These are phyloP conservation scores for Sebastes minor DNA, from an alignment of 2,797 vertebrate species.

Conservation along the genomic window DNA sequence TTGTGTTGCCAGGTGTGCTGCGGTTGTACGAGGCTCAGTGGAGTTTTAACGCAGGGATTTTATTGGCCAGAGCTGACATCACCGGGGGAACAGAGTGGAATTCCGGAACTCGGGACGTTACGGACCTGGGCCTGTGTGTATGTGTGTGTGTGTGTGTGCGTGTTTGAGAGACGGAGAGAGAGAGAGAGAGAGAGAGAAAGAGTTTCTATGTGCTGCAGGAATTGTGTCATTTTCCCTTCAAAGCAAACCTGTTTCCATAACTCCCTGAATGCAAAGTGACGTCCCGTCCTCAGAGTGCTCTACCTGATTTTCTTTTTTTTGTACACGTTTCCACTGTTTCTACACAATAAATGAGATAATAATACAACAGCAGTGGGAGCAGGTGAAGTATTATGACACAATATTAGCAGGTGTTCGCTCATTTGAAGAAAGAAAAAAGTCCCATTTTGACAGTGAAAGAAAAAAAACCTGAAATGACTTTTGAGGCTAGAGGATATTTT, in stretches of 20 bases:
- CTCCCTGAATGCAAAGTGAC: slow-evolving; percentile 14
- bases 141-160: slow-evolving; percentile 12
- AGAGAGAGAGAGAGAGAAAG: neutral
- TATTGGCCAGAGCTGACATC: slow-evolving; percentile 72
- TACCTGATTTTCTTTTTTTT: neutral
- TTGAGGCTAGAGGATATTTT: slow-evolving; percentile 5
- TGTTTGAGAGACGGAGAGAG: neutral
- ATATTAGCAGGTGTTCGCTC: slow-evolving; percentile 5
- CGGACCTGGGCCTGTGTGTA: slow-evolving; percentile 1
- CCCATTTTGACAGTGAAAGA: neutral
- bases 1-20: slow-evolving; percentile 74
- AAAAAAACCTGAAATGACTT: slow-evolving; percentile 24
- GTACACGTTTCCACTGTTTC: slow-evolving; percentile 1
- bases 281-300: slow-evolving; percentile 7
- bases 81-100: slow-evolving; percentile 73
- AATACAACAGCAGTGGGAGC: neutral
- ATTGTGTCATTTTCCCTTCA: slow-evolving; percentile 20
- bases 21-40: slow-evolving; percentile 67
- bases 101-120: slow-evolving; percentile 55
- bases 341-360: neutral
- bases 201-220: neutral
- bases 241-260: slow-evolving; percentile 12
- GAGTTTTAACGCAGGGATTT: slow-evolving; percentile 69
- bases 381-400: neutral
- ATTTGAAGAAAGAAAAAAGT: neutral